phyloP scores from a whole-genome alignment of 2,113 vertebrate species.

The Mola mola region DNA sequence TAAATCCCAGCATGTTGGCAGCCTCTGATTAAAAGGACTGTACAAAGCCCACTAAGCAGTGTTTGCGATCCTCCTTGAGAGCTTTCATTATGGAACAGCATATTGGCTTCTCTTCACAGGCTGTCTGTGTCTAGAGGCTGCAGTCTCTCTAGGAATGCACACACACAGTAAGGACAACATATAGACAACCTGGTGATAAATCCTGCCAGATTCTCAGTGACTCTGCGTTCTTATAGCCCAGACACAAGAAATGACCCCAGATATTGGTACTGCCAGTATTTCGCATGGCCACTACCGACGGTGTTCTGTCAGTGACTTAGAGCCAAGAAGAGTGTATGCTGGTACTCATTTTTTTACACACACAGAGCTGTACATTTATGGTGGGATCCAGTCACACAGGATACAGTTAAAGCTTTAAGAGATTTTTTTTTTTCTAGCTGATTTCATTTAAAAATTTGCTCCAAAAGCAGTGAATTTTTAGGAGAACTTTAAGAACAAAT shows the following conservation, averaged over 20 bases:
- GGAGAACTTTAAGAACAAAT: no score
- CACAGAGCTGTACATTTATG: background rate
- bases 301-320: background rate
- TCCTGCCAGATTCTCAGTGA: conserved; percentile 41
- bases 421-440: no score
- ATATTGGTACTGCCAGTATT: conserved; percentile 7
- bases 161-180: conserved; percentile 37
- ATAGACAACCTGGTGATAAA: conserved; percentile 42
- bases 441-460: no score
- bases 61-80: conserved; percentile 69
- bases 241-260: conserved; percentile 9
- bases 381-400: background rate
- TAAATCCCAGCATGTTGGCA: conserved; percentile 74
- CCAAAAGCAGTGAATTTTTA: no score
- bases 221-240: conserved; percentile 18
- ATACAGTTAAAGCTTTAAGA: background rate
- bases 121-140: conserved; percentile 58
- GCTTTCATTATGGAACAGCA: conserved; percentile 79
- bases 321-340: background rate
- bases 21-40: conserved; percentile 74
- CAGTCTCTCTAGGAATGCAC: conserved; percentile 38
- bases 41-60: conserved; percentile 77
- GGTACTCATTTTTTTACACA: background rate
- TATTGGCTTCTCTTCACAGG: conserved; percentile 77
- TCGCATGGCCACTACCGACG: conserved; percentile 8